Evolutionary conservation across 2,113 vertebrate species (phyloP).

Genomic region (Rhabdomys dilectus): DNA sequence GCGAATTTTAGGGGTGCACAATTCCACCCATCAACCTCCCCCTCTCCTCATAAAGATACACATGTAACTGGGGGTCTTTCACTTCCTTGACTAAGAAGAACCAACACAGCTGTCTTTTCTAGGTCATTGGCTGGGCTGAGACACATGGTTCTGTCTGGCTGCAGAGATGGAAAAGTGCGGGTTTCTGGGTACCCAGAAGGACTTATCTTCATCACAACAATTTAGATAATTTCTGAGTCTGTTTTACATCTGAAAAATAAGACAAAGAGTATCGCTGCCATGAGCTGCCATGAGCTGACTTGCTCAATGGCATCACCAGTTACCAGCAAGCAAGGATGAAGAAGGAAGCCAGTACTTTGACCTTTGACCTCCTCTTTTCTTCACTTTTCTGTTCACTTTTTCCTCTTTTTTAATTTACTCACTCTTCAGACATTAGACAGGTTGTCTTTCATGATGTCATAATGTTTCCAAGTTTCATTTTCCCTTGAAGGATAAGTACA

Average conservation of each 20-base stretch:
- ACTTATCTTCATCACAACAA: neutral
- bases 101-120: neutral
- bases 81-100: neutral
- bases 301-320: neutral
- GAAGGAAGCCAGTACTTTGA: neutral
- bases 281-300: neutral
- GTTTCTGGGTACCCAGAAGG: neutral
- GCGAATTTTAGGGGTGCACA: neutral
- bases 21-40: neutral
- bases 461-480: constrained; percentile 36
- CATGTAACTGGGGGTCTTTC: neutral
- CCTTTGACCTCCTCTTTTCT: neutral
- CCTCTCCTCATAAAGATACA: neutral
- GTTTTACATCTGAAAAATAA: neutral
- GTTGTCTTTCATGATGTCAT: neutral
- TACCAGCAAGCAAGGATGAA: neutral
- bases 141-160: neutral
- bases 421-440: neutral
- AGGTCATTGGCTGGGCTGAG: neutral
- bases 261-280: neutral
- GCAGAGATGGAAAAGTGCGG: neutral
- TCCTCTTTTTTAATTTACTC: neutral
- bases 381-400: neutral
- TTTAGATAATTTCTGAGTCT: neutral
- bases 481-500: neutral